Conservation (phyloP, 2,113 vertebrate species). For the Ornithorhynchus anatinus region DNA sequence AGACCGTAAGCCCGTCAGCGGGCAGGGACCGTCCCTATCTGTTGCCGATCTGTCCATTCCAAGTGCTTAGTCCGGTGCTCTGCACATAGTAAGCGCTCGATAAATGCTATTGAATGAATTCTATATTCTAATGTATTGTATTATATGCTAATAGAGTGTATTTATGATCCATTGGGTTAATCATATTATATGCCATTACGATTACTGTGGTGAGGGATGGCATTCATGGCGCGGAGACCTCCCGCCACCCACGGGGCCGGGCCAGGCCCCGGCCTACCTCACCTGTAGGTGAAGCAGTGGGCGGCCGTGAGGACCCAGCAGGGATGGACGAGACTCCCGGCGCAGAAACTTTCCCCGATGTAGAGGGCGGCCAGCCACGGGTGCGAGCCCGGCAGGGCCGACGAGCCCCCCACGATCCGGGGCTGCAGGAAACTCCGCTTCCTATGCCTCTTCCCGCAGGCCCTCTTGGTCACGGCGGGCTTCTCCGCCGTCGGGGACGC, state of each 20-base stretch:
- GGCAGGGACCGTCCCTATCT: too few relatives aligned
- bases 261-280: slow-evolving; percentile 8
- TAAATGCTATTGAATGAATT: too few relatives aligned
- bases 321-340: slow-evolving; percentile 85
- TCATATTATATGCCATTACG: too few relatives aligned
- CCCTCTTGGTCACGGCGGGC: background rate
- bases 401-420: slow-evolving; percentile 82
- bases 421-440: slow-evolving; percentile 79
- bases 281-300: slow-evolving; percentile 93
- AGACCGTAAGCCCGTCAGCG: too few relatives aligned
- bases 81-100: too few relatives aligned
- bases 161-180: too few relatives aligned
- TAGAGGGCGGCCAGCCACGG: slow-evolving; percentile 94
- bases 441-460: slow-evolving; percentile 85
- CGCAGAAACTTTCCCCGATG: slow-evolving; percentile 83
- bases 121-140: too few relatives aligned
- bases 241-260: background rate
- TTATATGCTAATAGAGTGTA: too few relatives aligned
- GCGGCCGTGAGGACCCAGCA: slow-evolving; percentile 94
- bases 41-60: too few relatives aligned
- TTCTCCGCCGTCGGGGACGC: background rate
- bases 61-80: too few relatives aligned
- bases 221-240: too few relatives aligned
- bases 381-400: slow-evolving; percentile 83
- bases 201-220: too few relatives aligned